phyloP scores from a whole-genome alignment of 2,113 vertebrate species.

The Gadus macrocephalus region DNA sequence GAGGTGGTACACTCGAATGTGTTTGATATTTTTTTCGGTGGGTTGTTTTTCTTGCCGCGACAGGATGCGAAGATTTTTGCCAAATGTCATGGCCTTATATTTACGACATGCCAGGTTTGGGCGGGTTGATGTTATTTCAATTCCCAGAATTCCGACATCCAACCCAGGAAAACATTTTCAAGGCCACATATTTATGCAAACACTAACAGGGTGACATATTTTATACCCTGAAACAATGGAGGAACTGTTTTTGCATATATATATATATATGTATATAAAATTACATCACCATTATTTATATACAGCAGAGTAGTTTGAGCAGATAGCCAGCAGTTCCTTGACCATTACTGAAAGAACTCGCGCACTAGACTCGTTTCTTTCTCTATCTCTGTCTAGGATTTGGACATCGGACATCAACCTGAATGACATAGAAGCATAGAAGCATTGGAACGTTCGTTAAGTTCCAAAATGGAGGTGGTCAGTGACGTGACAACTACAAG shows the following conservation, averaged over 20 bases:
- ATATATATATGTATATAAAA: not conserved
- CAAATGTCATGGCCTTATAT: slow-evolving; percentile 42
- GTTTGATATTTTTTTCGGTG: slow-evolving; percentile 48
- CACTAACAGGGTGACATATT: slow-evolving; percentile 18
- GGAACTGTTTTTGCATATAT: not conserved
- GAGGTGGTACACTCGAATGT: slow-evolving; percentile 26
- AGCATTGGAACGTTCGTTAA: no score
- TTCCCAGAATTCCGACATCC: slow-evolving; percentile 46
- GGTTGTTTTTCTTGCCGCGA: slow-evolving; percentile 33
- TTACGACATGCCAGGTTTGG: slow-evolving; percentile 51
- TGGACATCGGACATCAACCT: no score
- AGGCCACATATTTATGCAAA: slow-evolving; percentile 22
- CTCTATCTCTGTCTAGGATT: no score
- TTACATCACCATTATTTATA: slow-evolving; percentile 52
- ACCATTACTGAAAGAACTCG: not conserved
- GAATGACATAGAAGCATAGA: no score
- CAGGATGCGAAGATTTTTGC: slow-evolving; percentile 52
- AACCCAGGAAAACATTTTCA: slow-evolving; percentile 44
- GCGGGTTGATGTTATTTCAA: slow-evolving; percentile 53
- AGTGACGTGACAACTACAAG: no score
- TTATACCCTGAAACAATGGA: not conserved
- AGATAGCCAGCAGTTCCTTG: slow-evolving; percentile 61
- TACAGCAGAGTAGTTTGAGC: slow-evolving; percentile 59
- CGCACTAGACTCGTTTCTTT: no score
- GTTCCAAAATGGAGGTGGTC: no score